Base-by-base conservation (phyloP, 2,888 invertebrate species). In the Drosophila paracracens region DNA sequence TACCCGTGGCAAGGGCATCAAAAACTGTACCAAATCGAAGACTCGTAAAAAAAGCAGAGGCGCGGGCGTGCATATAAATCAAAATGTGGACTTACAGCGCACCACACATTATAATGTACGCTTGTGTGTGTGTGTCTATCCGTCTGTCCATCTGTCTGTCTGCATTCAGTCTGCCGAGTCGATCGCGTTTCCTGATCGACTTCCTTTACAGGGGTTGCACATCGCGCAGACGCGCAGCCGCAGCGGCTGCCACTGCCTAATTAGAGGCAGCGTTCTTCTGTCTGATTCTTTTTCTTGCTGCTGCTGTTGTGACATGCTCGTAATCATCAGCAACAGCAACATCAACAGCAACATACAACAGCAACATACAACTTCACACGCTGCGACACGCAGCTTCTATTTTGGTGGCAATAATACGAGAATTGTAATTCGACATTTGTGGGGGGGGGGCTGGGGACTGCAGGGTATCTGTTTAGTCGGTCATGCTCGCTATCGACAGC, bases 1-100 rank as follows among this genome's bases (percentile, higher is more conserved):
- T 46, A 4, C 4, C 4, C 16, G 0, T 46, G 21, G 1, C 21
- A 21, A n/a, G 40, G 4, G 40, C n/a, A 48, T 48, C 2, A 52
- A 43, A 36, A 60, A 68, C 60, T 64, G 59, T 56, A 67, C 53
- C 40, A 70, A 66, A 74, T 81, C 80, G 70, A 81, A 74, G 68
- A 71, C 16, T 43, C 50, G 11, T 63, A 62, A 70, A 62, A 70
- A 79, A 52, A 56, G 46, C 74, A 68, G 88, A 79, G 84, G 91
- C 91, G 92, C 91, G 91, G 91, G 91, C 91, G 91, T 91, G 91
- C 91, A 86, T 91, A 91, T 91, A 91, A 91, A 91, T 91, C 91
- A 91, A 91, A 91, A 82, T 91, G 90, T 90, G 89, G 88, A 88
- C 91, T 91, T 91, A 91, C 66, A 66, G 71, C 74, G 67, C 56